These are phyloP conservation scores for Spicauda simplicius DNA, from an alignment of 2,888 invertebrate species.

Conservation along the genomic window DNA sequence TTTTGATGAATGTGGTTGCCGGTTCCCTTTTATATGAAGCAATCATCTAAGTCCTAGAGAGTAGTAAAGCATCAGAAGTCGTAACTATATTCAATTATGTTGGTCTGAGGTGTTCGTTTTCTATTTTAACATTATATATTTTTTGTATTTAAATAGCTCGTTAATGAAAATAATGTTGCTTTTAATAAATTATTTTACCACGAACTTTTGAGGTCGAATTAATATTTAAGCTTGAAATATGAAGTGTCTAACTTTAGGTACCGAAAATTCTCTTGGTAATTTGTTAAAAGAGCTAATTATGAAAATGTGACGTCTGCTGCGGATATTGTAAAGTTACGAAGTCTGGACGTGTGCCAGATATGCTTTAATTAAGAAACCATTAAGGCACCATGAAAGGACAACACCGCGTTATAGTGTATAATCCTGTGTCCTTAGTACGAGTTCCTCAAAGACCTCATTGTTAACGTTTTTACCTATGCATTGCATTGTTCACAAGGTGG, in stretches of 20 bases:
- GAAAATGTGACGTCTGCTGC: slow-evolving; percentile 21
- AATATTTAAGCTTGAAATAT: slow-evolving; percentile 3
- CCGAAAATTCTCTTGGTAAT: slow-evolving; percentile 22
- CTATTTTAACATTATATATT: no score
- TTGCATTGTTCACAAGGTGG: no score
- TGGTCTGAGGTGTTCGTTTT: no score
- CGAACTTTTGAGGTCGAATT: neutral
- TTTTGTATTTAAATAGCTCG: no score
- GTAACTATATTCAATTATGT: no score
- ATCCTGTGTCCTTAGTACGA: neutral
- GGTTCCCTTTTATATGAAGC: no score
- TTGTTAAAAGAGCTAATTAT: slow-evolving; percentile 24
- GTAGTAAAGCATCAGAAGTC: no score
- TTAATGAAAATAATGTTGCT: no score
- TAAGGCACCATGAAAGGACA: neutral
- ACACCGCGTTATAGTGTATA: neutral
- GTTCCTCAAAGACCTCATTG: no score
- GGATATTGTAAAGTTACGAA: slow-evolving; percentile 19
- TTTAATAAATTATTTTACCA: neutral
- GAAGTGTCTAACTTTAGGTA: neutral
- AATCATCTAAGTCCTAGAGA: no score
- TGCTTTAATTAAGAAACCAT: slow-evolving; percentile 12
- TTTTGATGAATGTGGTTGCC: no score
- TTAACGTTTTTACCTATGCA: no score
- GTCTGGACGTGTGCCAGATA: slow-evolving; percentile 22